Percentiles rank a stretch among this genome's conserved stretches.
Evolutionary conservation across 1,140 invertebrate species (phyloP).

Genomic region (Macrotrachela quadricornifera): DNA sequence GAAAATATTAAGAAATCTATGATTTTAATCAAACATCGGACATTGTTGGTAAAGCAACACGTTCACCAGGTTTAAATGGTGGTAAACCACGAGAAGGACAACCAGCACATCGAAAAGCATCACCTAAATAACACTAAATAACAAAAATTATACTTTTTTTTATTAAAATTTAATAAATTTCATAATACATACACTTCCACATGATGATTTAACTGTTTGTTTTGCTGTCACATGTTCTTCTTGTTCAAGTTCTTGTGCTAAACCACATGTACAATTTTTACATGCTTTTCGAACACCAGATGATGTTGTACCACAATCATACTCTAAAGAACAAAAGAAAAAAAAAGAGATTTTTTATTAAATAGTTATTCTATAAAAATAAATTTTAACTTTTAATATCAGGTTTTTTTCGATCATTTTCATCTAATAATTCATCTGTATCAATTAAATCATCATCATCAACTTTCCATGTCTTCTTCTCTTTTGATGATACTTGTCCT

Average conservation of each 20-base stretch:
- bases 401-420: constrained; percentile 65
- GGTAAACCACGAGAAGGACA: constrained; percentile 96
- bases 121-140: constrained; percentile 94
- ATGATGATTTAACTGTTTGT: constrained; percentile 53
- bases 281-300: constrained; percentile 84
- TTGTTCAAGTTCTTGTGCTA: constrained; percentile 64
- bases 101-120: constrained; percentile 85
- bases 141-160: too few relatives aligned
- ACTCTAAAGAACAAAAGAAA: not conserved
- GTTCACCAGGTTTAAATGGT: constrained; percentile 90
- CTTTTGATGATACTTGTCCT: too few relatives aligned
- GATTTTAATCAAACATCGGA: too few relatives aligned
- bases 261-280: constrained; percentile 86
- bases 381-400: constrained; percentile 32
- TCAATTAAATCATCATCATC: constrained; percentile 57
- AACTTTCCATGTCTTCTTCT: too few relatives aligned
- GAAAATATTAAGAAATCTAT: too few relatives aligned
- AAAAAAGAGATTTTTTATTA: not conserved
- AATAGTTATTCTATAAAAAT: constrained; percentile 33
- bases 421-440: constrained; percentile 62
- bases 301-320: constrained; percentile 29
- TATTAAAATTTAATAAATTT: constrained; percentile 13
- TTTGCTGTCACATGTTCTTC: constrained; percentile 29
- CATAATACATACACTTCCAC: constrained; percentile 70
- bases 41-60: too few relatives aligned